Percentiles rank a stretch among this genome's conserved stretches.
These are phyloP conservation scores for Cataglyphis hispanica DNA, from an alignment of 1,140 invertebrate genomes.

Conservation along the genomic window DNA sequence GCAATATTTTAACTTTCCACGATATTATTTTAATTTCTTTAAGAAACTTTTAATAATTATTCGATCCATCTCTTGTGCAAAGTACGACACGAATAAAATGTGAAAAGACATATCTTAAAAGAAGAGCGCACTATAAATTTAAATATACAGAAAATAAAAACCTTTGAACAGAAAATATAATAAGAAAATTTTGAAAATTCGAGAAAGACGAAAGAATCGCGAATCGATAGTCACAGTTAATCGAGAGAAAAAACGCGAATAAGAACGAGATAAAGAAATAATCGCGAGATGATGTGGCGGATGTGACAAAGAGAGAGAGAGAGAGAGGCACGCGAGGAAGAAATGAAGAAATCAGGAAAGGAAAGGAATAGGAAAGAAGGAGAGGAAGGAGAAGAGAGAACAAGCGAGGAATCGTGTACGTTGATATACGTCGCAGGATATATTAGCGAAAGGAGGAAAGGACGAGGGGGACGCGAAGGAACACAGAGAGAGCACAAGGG, in stretches of 20 bases:
- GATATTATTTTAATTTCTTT: not conserved
- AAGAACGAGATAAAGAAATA: slow-evolving; percentile 26
- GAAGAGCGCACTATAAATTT: not conserved
- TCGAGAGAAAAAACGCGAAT: not conserved
- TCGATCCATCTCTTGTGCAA: not conserved
- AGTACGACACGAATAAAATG: not conserved
- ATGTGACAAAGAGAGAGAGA: not conserved
- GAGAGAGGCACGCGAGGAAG: slow-evolving; percentile 10
- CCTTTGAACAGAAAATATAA: not conserved
- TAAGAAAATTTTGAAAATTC: not conserved
- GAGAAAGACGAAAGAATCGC: not conserved
- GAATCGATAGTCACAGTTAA: not conserved
- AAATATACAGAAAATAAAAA: not conserved
- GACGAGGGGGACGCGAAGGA: not conserved
- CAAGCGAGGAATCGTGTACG: slow-evolving; percentile 29
- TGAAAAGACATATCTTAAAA: not conserved
- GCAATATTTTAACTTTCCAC: not conserved
- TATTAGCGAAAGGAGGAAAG: slow-evolving; percentile 51
- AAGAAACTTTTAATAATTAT: slow-evolving; percentile 11
- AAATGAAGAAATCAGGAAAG: slow-evolving; percentile 66
- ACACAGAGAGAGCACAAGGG: slow-evolving; percentile 21
- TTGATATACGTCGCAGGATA: slow-evolving; percentile 64
- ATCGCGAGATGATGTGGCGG: not conserved
- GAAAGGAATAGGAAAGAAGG: slow-evolving; percentile 37
- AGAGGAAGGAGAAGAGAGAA: not conserved